Percentiles rank a stretch among this genome's conserved stretches.
phyloP scores from a whole-genome alignment of 2,113 vertebrate genomes.

The Prinia subflava region DNA sequence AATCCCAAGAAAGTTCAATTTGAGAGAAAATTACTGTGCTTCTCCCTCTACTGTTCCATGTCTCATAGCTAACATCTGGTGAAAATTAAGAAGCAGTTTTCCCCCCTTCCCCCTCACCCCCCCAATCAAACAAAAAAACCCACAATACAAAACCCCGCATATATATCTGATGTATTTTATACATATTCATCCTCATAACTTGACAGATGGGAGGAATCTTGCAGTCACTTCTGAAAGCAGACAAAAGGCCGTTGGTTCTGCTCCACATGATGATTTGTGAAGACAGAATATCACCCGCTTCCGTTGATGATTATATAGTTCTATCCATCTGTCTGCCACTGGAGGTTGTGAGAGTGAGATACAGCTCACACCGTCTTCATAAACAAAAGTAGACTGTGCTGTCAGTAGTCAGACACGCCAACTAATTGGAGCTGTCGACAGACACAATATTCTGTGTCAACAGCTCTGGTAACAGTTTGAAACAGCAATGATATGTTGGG shows the following conservation, averaged over 20 bases:
- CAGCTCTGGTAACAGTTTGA: constrained; percentile 83
- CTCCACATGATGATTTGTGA: constrained; percentile 73
- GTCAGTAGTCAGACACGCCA: constrained; percentile 82
- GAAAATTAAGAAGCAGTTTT: constrained; percentile 39
- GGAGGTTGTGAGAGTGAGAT: constrained; percentile 78
- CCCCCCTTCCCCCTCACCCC: background rate
- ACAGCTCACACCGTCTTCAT: constrained; percentile 78
- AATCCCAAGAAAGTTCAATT: background rate
- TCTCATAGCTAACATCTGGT: constrained; percentile 43
- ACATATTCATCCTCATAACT: constrained; percentile 73
- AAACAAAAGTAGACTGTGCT: constrained; percentile 84
- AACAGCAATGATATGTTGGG: constrained; percentile 84
- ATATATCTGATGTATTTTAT: constrained; percentile 66
- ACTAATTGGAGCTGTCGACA: constrained; percentile 86
- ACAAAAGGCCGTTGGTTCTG: constrained; percentile 80
- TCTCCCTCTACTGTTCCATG: constrained; percentile 35
- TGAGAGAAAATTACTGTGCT: constrained; percentile 18
- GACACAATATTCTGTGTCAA: constrained; percentile 85
- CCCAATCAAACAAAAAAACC: constrained; percentile 7
- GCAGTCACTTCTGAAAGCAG: constrained; percentile 75
- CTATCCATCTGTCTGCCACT: constrained; percentile 81
- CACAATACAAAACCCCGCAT: constrained; percentile 40
- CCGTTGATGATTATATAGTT: constrained; percentile 82
- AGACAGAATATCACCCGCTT: constrained; percentile 79
- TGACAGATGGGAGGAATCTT: constrained; percentile 81